Evolutionary conservation across 2,888 invertebrate genomes (phyloP).

Genomic region (Cylindroiulus punctatus): DNA sequence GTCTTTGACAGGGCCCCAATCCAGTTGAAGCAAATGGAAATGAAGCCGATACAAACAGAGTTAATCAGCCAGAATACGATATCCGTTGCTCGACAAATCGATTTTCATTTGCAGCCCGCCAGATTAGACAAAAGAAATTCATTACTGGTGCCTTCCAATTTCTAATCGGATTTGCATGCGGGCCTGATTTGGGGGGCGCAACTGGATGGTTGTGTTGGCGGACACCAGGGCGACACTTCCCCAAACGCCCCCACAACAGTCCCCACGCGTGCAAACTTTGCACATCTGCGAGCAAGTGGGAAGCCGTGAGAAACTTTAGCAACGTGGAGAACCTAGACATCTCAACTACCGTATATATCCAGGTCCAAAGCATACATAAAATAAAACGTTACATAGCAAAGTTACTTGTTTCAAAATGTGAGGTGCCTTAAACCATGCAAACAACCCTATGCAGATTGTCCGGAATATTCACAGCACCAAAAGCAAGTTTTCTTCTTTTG

Average conservation of each 20-base stretch:
- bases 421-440: too few relatives aligned
- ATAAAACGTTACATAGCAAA: too few relatives aligned
- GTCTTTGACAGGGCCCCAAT: neutral
- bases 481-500: too few relatives aligned
- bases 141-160: conserved; percentile 3
- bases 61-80: conserved; percentile 27
- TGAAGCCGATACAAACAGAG: conserved; percentile 20
- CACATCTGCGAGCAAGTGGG: neutral
- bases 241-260: neutral
- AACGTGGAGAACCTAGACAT: too few relatives aligned
- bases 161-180: conserved; percentile 27
- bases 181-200: neutral
- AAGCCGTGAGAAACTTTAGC: too few relatives aligned
- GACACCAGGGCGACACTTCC: neutral
- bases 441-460: too few relatives aligned
- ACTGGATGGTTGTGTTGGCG: neutral
- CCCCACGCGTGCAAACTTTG: neutral
- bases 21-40: conserved; percentile 1
- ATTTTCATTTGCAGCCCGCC: conserved; percentile 9
- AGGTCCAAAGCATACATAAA: too few relatives aligned
- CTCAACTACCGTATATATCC: too few relatives aligned
- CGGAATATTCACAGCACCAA: too few relatives aligned
- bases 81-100: conserved; percentile 25
- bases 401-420: too few relatives aligned
- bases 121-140: conserved; percentile 29